These are phyloP conservation scores for Mythimna vitellina DNA, from an alignment of 2,888 invertebrate species.

Conservation along the genomic window DNA sequence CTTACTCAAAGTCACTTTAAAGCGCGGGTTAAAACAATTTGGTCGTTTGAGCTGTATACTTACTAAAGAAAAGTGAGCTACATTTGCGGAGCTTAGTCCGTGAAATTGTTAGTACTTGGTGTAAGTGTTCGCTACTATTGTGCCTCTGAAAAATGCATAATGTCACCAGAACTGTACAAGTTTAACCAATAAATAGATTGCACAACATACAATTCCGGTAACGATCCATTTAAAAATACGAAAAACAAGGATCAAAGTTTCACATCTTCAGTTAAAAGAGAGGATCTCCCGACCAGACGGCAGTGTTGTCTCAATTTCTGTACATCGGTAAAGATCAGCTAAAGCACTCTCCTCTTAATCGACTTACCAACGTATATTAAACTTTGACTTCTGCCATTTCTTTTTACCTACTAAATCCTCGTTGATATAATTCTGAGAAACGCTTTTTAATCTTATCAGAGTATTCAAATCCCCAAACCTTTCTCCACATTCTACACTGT, in stretches of 20 bases:
- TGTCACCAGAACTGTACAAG: constrained; percentile 10
- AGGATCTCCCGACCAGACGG: not conserved
- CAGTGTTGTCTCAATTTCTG: not conserved
- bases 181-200: constrained; percentile 3
- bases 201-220: not conserved
- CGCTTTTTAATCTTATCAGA: not conserved
- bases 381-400: no score
- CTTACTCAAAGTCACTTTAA: constrained; percentile 50
- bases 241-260: not conserved
- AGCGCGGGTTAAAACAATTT: constrained; percentile 59
- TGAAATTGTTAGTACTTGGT: constrained; percentile 47
- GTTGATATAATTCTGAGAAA: not conserved
- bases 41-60: constrained; percentile 50
- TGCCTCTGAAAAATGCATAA: constrained; percentile 18
- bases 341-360: no score
- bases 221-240: not conserved
- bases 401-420: no score
- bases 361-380: no score
- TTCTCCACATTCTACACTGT: not conserved
- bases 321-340: not conserved
- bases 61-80: constrained; percentile 46
- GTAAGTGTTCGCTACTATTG: constrained; percentile 36
- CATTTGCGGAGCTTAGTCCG: constrained; percentile 50
- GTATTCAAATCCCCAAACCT: not conserved
- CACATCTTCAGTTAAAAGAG: not conserved